Percentiles rank a stretch among this genome's conserved stretches.
Evolutionary conservation across 2,888 invertebrate species (phyloP).

Genomic region (Strigamia transsilvanica): DNA sequence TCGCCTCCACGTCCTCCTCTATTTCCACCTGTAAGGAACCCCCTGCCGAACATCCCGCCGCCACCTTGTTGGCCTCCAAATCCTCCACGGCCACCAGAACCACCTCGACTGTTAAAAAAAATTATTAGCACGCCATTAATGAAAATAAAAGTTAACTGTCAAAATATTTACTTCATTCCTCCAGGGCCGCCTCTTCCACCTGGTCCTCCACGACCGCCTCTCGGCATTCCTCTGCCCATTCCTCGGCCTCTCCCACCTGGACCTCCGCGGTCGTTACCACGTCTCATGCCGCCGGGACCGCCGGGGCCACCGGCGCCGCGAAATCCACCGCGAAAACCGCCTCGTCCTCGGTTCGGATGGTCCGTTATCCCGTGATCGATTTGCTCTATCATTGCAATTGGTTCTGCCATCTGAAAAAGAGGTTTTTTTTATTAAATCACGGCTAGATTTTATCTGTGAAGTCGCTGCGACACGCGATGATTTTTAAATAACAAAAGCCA

Average conservation of each 20-base stretch:
- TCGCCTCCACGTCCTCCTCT: conserved; percentile 39
- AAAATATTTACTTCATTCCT: conserved; percentile 10
- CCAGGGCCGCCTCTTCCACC: conserved; percentile 13
- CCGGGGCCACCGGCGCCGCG: conserved; percentile 15
- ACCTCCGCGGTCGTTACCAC: not conserved
- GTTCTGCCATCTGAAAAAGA: not conserved
- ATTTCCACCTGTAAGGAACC: not conserved
- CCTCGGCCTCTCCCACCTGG: not conserved
- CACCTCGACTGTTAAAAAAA: not conserved
- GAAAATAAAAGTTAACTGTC: not conserved
- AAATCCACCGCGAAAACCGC: conserved; percentile 30
- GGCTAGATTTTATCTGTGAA: no score
- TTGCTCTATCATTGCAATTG: not conserved
- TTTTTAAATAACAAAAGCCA: no score
- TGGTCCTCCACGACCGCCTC: conserved; percentile 15
- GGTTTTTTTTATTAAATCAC: no score
- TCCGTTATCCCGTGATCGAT: not conserved
- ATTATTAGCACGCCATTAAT: not conserved
- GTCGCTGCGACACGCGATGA: no score
- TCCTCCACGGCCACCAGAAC: not conserved
- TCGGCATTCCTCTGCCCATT: conserved; percentile 8
- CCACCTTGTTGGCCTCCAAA: conserved; percentile 4
- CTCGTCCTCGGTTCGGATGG: not conserved
- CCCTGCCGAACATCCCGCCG: not conserved
- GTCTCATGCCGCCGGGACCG: not conserved